Evolutionary conservation across 2,797 vertebrate genomes (phyloP).

Genomic region (Thunnus albacares): DNA sequence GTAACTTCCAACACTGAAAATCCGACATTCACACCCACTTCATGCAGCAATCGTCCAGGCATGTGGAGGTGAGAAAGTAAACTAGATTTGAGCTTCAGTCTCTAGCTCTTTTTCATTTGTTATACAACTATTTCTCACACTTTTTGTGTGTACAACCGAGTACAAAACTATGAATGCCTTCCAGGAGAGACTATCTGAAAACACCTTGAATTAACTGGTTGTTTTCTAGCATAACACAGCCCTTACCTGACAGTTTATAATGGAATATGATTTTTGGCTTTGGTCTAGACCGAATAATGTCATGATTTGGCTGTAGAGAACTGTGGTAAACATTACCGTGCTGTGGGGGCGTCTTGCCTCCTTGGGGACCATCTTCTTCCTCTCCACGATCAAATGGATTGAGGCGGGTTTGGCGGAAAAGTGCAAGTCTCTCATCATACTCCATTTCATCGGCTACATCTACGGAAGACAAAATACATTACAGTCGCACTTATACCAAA

Average conservation of each 20-base stretch:
- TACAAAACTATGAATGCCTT: too few relatives aligned
- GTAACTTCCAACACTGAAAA: too few relatives aligned
- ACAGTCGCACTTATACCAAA: not conserved
- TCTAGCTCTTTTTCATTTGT: too few relatives aligned
- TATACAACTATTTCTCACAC: too few relatives aligned
- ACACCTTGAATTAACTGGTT: not conserved
- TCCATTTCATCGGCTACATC: slow-evolving; percentile 92
- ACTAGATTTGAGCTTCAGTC: too few relatives aligned
- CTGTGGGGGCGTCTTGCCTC: slow-evolving; percentile 69
- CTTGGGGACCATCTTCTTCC: slow-evolving; percentile 79
- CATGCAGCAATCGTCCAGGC: too few relatives aligned
- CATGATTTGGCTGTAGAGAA: slow-evolving; percentile 3
- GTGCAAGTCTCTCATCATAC: slow-evolving; percentile 93
- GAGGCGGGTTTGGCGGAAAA: slow-evolving; percentile 95
- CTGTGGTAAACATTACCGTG: slow-evolving; percentile 81
- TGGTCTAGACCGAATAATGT: not conserved
- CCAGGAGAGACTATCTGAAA: not conserved
- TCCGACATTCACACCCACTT: too few relatives aligned
- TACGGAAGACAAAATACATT: slow-evolving; percentile 50
- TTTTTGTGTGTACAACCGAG: too few relatives aligned
- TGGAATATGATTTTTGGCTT: not conserved
- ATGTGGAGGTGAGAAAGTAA: not conserved
- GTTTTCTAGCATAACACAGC: not conserved
- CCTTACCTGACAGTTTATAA: not conserved
- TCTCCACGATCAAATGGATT: slow-evolving; percentile 95